phyloP scores from a whole-genome alignment of 2,113 vertebrate genomes.

The Oxyura jamaicensis region DNA sequence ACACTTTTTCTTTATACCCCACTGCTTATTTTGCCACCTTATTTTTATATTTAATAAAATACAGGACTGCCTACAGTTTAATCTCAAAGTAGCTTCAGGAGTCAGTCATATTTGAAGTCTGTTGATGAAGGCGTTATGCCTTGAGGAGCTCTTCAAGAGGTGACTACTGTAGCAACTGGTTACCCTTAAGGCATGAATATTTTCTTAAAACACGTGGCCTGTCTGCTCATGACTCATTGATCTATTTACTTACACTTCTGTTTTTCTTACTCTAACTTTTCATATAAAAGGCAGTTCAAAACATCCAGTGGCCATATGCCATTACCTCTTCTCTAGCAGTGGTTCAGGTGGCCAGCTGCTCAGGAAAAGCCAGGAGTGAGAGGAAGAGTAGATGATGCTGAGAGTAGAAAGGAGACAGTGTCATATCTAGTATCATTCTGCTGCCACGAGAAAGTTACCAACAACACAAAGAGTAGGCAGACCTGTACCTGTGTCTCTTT shows the following conservation, averaged over 20 bases:
- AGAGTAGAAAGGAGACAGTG: not conserved
- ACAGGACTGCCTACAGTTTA: not conserved
- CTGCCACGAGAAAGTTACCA: not conserved
- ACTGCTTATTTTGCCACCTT: not conserved
- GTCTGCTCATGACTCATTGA: not conserved
- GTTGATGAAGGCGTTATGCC: not conserved
- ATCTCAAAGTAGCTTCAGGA: not conserved
- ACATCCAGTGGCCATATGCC: not conserved
- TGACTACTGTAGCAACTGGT: not conserved
- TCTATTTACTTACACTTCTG: not conserved
- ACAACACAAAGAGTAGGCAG: no score
- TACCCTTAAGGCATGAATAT: not conserved
- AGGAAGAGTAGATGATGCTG: not conserved
- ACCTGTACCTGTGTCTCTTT: not conserved
- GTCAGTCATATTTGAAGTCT: not conserved
- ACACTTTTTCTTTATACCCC: not conserved
- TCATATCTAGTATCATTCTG: not conserved
- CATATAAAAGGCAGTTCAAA: not conserved
- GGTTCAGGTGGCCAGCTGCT: not conserved
- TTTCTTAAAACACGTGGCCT: not conserved
- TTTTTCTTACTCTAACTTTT: not conserved
- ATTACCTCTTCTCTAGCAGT: not conserved
- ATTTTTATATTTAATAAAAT: not conserved
- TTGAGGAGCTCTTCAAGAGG: not conserved
- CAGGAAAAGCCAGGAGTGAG: not conserved